These are phyloP conservation scores for Chlamydotis undulata DNA, from an alignment of 2,113 vertebrate genomes.

Conservation along the genomic window DNA sequence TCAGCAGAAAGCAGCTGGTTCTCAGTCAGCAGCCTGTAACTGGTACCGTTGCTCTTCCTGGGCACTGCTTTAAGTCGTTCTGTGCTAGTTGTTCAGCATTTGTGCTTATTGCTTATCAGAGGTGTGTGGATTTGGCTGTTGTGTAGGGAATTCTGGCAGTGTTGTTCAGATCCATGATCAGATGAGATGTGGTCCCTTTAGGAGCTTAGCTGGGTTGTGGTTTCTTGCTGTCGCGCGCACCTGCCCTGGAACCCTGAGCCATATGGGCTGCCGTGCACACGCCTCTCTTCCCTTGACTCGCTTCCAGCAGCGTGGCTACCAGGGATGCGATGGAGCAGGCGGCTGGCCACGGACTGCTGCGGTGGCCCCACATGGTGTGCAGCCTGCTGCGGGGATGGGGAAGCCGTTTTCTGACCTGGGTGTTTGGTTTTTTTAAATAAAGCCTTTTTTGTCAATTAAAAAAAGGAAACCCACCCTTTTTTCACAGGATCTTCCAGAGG, in stretches of 20 bases:
- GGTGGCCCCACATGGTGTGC: not conserved
- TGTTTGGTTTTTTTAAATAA: not conserved
- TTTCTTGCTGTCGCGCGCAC: not conserved
- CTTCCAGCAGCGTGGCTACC: slow-evolving; percentile 20
- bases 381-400: not conserved
- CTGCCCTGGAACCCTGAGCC: slow-evolving; percentile 1
- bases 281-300: slow-evolving; percentile 3
- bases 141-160: not conserved
- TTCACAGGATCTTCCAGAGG: not conserved
- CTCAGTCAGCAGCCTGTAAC: not conserved
- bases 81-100: not conserved
- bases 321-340: not conserved
- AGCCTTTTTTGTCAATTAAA: not conserved
- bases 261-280: slow-evolving; percentile 7
- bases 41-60: not conserved
- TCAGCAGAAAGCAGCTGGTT: not conserved
- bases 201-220: not conserved
- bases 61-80: not conserved
- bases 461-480: not conserved
- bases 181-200: not conserved
- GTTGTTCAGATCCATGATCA: not conserved
- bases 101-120: not conserved
- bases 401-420: not conserved
- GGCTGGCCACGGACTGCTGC: slow-evolving; percentile 43
- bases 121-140: not conserved